A percentile compares a stretch with the other conserved stretches of the same genome.
These are phyloP conservation scores for Calcarius lapponicus DNA, from an alignment of 2,797 vertebrate species.

Conservation along the genomic window DNA sequence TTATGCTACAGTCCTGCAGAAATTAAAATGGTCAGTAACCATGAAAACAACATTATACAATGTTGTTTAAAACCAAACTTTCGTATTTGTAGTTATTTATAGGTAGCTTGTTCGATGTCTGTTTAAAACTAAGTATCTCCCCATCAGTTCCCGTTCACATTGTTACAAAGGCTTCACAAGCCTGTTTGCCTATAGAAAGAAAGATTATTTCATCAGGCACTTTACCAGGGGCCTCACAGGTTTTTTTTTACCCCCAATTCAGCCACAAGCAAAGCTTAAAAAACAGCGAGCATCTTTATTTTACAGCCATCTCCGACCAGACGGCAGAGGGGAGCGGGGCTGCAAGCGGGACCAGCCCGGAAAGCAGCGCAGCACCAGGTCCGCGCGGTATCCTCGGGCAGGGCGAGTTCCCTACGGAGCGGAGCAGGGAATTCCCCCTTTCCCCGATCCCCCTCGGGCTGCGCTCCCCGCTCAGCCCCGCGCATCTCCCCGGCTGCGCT, in stretches of 20 bases:
- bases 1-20: not conserved
- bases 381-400: fast-evolving
- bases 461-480: fast-evolving
- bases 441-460: fast-evolving
- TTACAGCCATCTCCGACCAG: fast-evolving
- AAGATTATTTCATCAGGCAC: not conserved
- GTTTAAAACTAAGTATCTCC: not conserved
- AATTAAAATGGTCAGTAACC: not conserved
- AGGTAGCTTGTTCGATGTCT: not conserved
- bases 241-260: not conserved
- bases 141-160: not conserved
- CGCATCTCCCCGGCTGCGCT: too few relatives aligned
- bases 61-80: not conserved
- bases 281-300: not conserved
- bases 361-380: not conserved
- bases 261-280: not conserved
- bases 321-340: fast-evolving
- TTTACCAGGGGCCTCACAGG: not conserved
- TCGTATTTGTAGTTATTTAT: not conserved
- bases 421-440: not conserved
- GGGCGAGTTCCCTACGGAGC: not conserved
- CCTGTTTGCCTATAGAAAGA: fast-evolving
- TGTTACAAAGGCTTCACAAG: not conserved
- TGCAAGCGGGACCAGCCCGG: fast-evolving
- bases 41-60: not conserved